Evolutionary conservation across 2,113 vertebrate species (phyloP).

Genomic region (Saccopteryx bilineata): DNA sequence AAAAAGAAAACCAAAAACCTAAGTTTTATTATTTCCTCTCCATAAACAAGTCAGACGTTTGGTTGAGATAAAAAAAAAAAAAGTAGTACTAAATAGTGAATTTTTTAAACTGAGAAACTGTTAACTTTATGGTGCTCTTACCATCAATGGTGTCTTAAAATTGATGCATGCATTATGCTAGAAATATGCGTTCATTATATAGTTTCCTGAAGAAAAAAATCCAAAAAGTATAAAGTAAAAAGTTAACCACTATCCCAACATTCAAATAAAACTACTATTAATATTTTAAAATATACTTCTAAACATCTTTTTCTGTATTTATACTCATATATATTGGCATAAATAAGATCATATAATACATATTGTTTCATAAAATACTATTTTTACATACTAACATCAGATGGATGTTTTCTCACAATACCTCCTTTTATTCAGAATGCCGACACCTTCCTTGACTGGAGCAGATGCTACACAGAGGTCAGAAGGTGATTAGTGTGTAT

Average conservation of each 20-base stretch:
- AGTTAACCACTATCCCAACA: not conserved
- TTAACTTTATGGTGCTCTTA: not conserved
- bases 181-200: not conserved
- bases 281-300: not conserved
- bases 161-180: not conserved
- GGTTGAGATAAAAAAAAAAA: not conserved
- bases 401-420: not conserved
- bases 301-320: not conserved
- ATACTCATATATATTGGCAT: not conserved
- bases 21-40: not conserved
- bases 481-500: not conserved
- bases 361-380: not conserved
- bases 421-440: not conserved
- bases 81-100: not conserved
- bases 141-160: conserved; percentile 40
- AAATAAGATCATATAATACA: not conserved
- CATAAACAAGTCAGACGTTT: not conserved
- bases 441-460: not conserved
- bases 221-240: not conserved
- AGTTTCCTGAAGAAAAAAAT: conserved; percentile 3
- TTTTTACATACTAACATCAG: not conserved
- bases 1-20: not conserved
- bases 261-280: conserved; percentile 37
- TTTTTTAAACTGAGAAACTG: not conserved
- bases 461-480: not conserved